These are phyloP conservation scores for Gonatopus flavifemur DNA, from an alignment of 1,140 invertebrate genomes.

Conservation along the genomic window DNA sequence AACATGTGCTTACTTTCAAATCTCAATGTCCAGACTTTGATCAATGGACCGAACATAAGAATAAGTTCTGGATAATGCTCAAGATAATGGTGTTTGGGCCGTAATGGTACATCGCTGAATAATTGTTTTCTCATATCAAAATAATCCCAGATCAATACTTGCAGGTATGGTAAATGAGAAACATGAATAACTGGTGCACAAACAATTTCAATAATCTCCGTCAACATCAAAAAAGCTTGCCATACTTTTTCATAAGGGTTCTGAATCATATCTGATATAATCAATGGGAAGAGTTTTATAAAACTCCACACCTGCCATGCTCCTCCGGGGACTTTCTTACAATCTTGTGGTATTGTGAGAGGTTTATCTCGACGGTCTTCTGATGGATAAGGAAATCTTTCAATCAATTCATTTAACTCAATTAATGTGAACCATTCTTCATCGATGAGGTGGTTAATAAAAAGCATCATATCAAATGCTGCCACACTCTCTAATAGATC, in stretches of 20 bases:
- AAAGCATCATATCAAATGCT: too few species aligned
- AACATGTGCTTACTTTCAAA: conserved; percentile 2
- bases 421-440: not conserved
- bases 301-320: conserved; percentile 7
- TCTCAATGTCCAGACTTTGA: not conserved
- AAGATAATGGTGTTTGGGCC: conserved; percentile 18
- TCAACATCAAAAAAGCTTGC: conserved; percentile 10
- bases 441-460: not conserved
- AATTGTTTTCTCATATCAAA: conserved; percentile 2
- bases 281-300: conserved; percentile 17
- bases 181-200: conserved; percentile 17
- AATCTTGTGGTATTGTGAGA: not conserved
- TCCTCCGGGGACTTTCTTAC: not conserved
- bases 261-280: conserved; percentile 12
- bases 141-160: conserved; percentile 15
- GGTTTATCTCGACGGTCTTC: not conserved
- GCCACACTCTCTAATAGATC: too few species aligned
- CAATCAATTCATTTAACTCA: not conserved
- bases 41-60: not conserved
- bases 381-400: not conserved
- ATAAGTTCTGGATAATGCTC: not conserved
- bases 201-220: conserved; percentile 22
- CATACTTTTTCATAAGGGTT: conserved; percentile 14
- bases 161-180: conserved; percentile 14
- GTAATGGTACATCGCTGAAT: not conserved